Evolutionary conservation across 2,797 vertebrate genomes (phyloP).

Genomic region (Echiichthys vipera): DNA sequence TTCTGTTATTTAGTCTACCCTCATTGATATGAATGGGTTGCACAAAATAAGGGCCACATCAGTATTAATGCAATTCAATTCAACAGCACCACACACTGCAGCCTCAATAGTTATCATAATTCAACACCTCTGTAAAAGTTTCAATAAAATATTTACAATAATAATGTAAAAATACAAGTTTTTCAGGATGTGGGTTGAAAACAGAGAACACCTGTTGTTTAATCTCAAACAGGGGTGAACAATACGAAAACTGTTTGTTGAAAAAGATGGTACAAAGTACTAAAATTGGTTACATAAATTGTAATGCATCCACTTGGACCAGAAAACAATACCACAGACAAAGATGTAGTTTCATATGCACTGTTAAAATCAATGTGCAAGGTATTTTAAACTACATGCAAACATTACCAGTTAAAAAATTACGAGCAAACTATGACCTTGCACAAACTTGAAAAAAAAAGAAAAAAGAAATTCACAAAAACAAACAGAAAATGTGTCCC

Average conservation of each 20-base stretch:
- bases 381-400: background rate
- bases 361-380: background rate
- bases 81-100: too few relatives aligned
- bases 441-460: background rate
- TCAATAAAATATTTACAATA: too few relatives aligned
- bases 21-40: background rate
- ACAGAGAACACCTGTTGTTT: constrained; percentile 6
- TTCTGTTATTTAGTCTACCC: background rate
- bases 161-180: background rate
- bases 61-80: too few relatives aligned
- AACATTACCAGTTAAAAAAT: constrained; percentile 3
- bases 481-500: background rate
- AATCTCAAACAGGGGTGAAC: constrained; percentile 12
- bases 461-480: too few relatives aligned
- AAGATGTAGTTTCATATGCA: background rate
- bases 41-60: background rate
- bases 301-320: background rate
- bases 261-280: background rate
- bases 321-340: background rate
- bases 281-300: background rate
- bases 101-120: too few relatives aligned
- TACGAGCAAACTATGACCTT: background rate
- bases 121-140: too few relatives aligned
- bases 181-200: constrained; percentile 1
- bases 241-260: background rate